Conservation (phyloP, 30 jellyfish, hydroid and myxozoan genomes). For the Mastigias papua region DNA sequence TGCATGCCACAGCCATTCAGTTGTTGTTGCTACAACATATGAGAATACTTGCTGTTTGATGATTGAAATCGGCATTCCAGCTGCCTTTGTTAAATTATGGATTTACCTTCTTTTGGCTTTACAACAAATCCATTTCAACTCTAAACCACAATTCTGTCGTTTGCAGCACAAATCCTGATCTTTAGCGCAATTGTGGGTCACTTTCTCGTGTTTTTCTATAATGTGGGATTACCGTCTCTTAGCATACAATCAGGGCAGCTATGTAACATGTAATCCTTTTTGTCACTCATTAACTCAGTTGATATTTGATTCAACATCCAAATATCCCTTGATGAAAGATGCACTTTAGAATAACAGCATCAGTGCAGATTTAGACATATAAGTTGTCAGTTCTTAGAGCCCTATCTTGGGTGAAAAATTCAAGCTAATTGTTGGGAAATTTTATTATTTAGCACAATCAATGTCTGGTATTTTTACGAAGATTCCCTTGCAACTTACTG, state of each 20-base stretch:
- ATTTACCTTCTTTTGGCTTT: conserved; percentile 54
- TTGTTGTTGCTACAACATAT: too few species aligned
- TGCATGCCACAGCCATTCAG: too few species aligned
- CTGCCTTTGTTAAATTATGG: conserved; percentile 34
- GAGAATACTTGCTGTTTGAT: neutral
- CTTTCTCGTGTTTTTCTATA: conserved; percentile 29
- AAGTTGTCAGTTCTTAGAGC: too few species aligned
- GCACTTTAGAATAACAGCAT: too few species aligned
- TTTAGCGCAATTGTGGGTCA: conserved; percentile 63
- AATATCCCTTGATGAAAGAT: neutral
- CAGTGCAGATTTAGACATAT: too few species aligned
- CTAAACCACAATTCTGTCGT: conserved; percentile 36
- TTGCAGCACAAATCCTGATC: conserved; percentile 9
- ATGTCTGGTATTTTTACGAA: too few species aligned
- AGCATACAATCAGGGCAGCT: conserved; percentile 10
- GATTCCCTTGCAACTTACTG: too few species aligned
- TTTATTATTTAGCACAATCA: too few species aligned
- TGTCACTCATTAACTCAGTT: neutral
- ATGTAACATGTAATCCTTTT: conserved; percentile 8
- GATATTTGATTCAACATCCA: neutral
- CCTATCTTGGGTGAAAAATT: too few species aligned
- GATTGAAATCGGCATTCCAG: conserved; percentile 2
- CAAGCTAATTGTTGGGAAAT: too few species aligned
- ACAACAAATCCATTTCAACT: conserved; percentile 45
- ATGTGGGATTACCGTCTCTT: conserved; percentile 23